Percentiles rank a stretch among this genome's conserved stretches.
phyloP scores from a whole-genome alignment of 2,888 invertebrate species.

The Dolichomitus sp. region DNA sequence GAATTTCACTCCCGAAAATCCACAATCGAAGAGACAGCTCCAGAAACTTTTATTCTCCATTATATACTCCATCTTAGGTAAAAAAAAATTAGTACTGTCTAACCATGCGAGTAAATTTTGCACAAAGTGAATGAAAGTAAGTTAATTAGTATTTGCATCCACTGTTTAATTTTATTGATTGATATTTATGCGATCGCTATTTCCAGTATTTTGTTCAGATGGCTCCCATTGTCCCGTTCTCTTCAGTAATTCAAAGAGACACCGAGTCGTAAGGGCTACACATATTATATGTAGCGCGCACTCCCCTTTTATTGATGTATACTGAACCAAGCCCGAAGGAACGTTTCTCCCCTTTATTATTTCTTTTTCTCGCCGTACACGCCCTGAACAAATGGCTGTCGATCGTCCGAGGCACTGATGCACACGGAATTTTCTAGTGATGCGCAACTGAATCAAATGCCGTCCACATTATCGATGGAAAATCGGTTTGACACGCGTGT shows the following conservation, averaged over 20 bases:
- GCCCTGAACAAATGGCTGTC: neutral
- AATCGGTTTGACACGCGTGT: slow-evolving; percentile 9
- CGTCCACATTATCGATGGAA: slow-evolving; percentile 9
- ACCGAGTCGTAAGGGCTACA: slow-evolving; percentile 34
- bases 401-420: neutral
- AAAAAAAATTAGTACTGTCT: too few species aligned
- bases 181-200: too few species aligned
- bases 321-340: slow-evolving; percentile 24
- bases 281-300: slow-evolving; percentile 6
- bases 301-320: slow-evolving; percentile 7
- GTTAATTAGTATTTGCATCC: too few species aligned
- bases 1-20: too few species aligned
- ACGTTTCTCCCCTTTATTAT: slow-evolving; percentile 54
- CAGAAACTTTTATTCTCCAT: too few species aligned
- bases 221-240: too few species aligned
- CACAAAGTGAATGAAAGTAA: too few species aligned
- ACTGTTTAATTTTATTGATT: too few species aligned
- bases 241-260: neutral
- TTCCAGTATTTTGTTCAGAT: too few species aligned
- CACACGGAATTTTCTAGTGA: neutral
- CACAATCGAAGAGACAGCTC: too few species aligned
- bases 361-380: slow-evolving; percentile 9
- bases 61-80: too few species aligned
- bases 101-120: too few species aligned
- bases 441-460: slow-evolving; percentile 2